Evolutionary conservation across 2,113 vertebrate species (phyloP).

Genomic region (Emydura subglobosa): DNA sequence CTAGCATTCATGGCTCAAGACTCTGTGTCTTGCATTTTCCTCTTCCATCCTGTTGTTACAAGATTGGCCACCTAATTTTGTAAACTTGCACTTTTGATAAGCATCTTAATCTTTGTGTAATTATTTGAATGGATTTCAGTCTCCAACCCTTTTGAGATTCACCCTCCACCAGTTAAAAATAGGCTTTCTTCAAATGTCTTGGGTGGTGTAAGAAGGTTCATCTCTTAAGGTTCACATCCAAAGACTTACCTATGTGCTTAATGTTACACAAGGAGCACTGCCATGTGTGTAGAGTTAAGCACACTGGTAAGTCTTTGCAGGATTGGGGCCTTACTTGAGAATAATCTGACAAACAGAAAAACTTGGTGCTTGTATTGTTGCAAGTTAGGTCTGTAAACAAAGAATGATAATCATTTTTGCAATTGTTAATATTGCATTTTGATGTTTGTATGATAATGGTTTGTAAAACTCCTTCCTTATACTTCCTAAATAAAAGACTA

Average conservation of each 20-base stretch:
- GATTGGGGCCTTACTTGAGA: neutral
- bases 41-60: neutral
- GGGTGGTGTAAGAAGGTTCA: neutral
- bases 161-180: neutral
- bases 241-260: neutral
- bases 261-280: neutral
- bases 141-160: neutral
- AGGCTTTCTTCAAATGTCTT: neutral
- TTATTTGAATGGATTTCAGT: neutral
- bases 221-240: neutral
- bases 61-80: neutral
- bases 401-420: neutral
- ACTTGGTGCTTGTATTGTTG: neutral
- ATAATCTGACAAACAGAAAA: neutral
- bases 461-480: neutral
- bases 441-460: neutral
- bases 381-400: neutral
- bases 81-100: neutral
- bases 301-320: neutral
- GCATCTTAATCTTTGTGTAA: neutral
- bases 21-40: neutral
- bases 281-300: neutral
- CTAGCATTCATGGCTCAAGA: neutral
- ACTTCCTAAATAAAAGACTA: neutral
- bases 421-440: neutral